Conservation (phyloP, 2,797 vertebrate genomes). For the Acipenser transmontanus region DNA sequence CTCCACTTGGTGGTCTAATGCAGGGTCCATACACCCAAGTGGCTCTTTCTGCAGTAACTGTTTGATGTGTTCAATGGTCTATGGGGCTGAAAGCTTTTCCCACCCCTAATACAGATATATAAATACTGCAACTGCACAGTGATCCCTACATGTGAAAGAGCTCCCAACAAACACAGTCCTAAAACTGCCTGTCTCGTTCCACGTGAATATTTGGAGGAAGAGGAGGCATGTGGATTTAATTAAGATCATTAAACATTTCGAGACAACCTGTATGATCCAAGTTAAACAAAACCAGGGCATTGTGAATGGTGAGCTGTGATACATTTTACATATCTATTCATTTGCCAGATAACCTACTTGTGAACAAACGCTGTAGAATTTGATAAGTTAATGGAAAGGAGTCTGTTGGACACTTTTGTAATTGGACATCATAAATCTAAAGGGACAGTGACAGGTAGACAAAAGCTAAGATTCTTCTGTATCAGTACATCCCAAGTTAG, state of each 20-base stretch:
- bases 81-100: too few relatives aligned
- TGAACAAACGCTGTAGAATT: conserved; percentile 64
- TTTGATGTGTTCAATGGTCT: too few relatives aligned
- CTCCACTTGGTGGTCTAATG: too few relatives aligned
- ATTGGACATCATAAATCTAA: conserved; percentile 84
- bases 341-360: conserved; percentile 64
- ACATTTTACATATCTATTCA: conserved; percentile 56
- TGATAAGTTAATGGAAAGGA: conserved; percentile 80
- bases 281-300: conserved; percentile 33
- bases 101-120: too few relatives aligned
- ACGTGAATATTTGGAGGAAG: conserved; percentile 31
- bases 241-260: conserved; percentile 60
- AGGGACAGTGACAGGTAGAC: conserved; percentile 63
- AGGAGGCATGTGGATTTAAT: conserved; percentile 49
- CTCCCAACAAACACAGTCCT: too few relatives aligned
- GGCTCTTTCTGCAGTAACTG: too few relatives aligned
- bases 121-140: too few relatives aligned
- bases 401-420: conserved; percentile 66
- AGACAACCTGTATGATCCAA: conserved; percentile 56
- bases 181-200: conserved; percentile 35
- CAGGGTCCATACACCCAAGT: too few relatives aligned
- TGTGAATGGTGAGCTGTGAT: conserved; percentile 31
- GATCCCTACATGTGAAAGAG: too few relatives aligned
- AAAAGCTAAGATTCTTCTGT: conserved; percentile 73
- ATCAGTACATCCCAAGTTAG: conserved; percentile 54